Base-by-base conservation (phyloP, 2,797 vertebrate species). In the Manis pentadactyla region DNA sequence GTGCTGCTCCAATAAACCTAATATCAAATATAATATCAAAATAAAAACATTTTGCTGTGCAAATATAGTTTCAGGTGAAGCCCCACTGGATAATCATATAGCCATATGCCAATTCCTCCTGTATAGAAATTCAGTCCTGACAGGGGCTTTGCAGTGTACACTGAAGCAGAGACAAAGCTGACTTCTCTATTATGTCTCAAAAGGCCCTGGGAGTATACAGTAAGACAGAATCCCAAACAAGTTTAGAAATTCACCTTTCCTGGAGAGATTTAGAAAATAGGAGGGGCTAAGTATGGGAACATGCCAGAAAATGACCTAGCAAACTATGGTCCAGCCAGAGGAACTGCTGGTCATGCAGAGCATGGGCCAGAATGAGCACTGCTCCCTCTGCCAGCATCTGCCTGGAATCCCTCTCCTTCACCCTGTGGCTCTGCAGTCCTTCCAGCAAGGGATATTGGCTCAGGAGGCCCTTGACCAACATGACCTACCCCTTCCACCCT, bases 21-120 rank as follows among this genome's bases (percentile, higher is more conserved):
- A 81, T 91, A 57, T 81, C 25, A 37, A 63, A 74, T 46, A 46
- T 31, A 81, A 81, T 91, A 57, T 81, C 25, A 37, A 63, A 74
- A 81, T 39, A 63, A 71, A 92, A 73, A 39, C 5, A 11, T 75
- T 31, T 85, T 77, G 46, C 42, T 79, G 29, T 34, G 57, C 69
- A 94, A 71, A 77, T 34, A 78, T 0, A 92, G 57, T 15, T 63
- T 84, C 68, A 23, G 79, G n/a, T 4, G 4, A 87, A 87, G 37
- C 46, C 9, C 15, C 39, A 9, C 21, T 39, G 85, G 59, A 6
- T 79, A 78, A 92, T 15, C 31, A 64, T 46, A 71, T 51, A 42
- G 25, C 53, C 23, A 34, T 1, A 34, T 2, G 7, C 59, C 63
- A 85, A 61, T 63, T 29, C 34, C n/a, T 63, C 46, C 46, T n/a